These are phyloP conservation scores for Harpagifer antarcticus DNA, from an alignment of 2,797 vertebrate genomes.

Conservation along the genomic window DNA sequence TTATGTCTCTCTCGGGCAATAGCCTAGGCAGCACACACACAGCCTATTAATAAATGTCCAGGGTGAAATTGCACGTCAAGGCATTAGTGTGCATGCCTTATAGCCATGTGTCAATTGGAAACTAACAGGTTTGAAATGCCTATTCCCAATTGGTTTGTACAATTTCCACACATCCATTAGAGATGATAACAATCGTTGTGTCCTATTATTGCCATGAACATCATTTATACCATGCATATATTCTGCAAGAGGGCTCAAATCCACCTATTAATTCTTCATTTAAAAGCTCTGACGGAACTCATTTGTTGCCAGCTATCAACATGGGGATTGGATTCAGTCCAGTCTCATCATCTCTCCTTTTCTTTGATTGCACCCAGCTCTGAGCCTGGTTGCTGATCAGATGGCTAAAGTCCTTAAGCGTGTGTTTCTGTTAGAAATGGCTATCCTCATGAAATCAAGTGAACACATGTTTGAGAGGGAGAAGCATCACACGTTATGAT, in stretches of 20 bases:
- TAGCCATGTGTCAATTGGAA: background rate
- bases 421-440: constrained; percentile 44
- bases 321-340: constrained; percentile 70
- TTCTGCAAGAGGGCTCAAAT: constrained; percentile 30
- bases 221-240: constrained; percentile 29
- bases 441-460: constrained; percentile 61
- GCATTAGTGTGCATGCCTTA: background rate
- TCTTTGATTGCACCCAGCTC: constrained; percentile 62
- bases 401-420: constrained; percentile 53
- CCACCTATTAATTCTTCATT: constrained; percentile 53
- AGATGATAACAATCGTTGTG: constrained; percentile 19
- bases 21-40: constrained; percentile 1
- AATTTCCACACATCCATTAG: constrained; percentile 20
- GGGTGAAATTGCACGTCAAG: constrained; percentile 1
- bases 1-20: background rate
- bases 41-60: background rate
- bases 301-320: constrained; percentile 71
- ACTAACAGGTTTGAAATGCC: constrained; percentile 19
- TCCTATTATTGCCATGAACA: constrained; percentile 43
- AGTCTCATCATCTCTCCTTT: constrained; percentile 67
- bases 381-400: constrained; percentile 60
- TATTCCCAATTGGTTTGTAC: constrained; percentile 14
- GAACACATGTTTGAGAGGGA: constrained; percentile 61
- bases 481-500: constrained; percentile 35
- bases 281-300: constrained; percentile 63